These are phyloP conservation scores for Phyllotreta cruciferae DNA, from an alignment of 2,888 invertebrate species.

Conservation along the genomic window DNA sequence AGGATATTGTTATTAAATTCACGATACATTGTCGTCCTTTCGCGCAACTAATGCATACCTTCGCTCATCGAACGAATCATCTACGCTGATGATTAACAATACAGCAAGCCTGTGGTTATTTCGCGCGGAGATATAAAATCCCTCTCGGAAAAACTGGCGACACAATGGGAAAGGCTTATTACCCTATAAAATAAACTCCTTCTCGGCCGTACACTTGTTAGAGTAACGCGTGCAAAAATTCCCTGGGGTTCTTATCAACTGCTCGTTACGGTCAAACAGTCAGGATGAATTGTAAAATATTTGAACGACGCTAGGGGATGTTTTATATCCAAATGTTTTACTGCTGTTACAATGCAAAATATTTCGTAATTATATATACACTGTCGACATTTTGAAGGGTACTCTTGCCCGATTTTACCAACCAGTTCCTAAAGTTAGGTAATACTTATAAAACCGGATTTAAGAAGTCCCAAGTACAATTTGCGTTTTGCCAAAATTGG, in stretches of 20 bases:
- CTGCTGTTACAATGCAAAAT: too few relatives aligned
- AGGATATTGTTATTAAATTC: slow-evolving; percentile 10
- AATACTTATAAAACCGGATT: too few relatives aligned
- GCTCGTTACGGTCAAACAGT: slow-evolving; percentile 48
- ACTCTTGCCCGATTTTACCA: too few relatives aligned
- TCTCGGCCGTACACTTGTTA: slow-evolving; percentile 47
- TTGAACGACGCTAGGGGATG: slow-evolving; percentile 29
- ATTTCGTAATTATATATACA: too few relatives aligned
- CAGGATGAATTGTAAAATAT: slow-evolving; percentile 50
- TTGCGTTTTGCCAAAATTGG: too few relatives aligned
- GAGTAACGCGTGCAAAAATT: slow-evolving; percentile 56
- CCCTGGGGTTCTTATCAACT: slow-evolving; percentile 55
- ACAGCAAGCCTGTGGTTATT: slow-evolving; percentile 25
- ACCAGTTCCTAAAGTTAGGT: too few relatives aligned
- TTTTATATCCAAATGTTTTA: too few relatives aligned
- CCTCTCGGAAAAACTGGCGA: slow-evolving; percentile 19
- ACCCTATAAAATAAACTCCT: slow-evolving; percentile 30
- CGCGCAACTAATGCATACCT: neutral
- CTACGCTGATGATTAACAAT: neutral
- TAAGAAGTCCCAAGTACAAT: too few relatives aligned
- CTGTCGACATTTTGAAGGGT: too few relatives aligned
- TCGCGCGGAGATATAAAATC: slow-evolving; percentile 28
- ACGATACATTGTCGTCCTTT: neutral
- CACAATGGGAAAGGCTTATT: slow-evolving; percentile 40
- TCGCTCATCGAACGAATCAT: neutral